These are phyloP conservation scores for Capromys pilorides DNA, from an alignment of 2,797 vertebrate genomes.

Conservation along the genomic window DNA sequence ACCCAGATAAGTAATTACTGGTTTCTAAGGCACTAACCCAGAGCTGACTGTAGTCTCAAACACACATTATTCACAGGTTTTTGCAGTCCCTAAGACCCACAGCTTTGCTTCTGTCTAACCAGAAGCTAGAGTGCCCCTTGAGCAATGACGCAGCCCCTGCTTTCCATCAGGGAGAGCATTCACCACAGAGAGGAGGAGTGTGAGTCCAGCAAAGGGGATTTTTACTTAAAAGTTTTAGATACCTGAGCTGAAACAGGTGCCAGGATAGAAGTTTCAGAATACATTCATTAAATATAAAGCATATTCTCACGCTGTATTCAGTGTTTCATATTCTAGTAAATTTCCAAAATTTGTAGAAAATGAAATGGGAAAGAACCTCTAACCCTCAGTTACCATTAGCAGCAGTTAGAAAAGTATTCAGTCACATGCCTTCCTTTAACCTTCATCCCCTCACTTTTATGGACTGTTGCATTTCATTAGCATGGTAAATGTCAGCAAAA, in stretches of 20 bases:
- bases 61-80: not conserved
- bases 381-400: not conserved
- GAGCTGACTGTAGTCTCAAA: not conserved
- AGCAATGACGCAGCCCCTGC: not conserved
- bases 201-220: not conserved
- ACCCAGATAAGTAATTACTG: not conserved
- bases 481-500: slow-evolving; percentile 16
- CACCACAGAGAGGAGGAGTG: not conserved
- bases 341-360: not conserved
- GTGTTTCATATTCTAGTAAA: slow-evolving; percentile 16
- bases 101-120: not conserved
- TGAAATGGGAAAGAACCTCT: not conserved
- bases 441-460: not conserved
- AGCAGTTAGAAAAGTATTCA: not conserved
- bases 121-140: not conserved
- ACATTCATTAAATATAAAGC: not conserved
- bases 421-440: not conserved
- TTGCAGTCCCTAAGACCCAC: not conserved
- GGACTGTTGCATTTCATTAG: slow-evolving; percentile 39
- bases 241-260: not conserved
- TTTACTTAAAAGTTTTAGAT: slow-evolving; percentile 32
- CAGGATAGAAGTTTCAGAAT: not conserved
- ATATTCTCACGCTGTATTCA: not conserved
- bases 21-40: not conserved
- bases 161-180: not conserved